Conservation (phyloP, 2,888 invertebrate species). For the Rhagonycha lutea region DNA sequence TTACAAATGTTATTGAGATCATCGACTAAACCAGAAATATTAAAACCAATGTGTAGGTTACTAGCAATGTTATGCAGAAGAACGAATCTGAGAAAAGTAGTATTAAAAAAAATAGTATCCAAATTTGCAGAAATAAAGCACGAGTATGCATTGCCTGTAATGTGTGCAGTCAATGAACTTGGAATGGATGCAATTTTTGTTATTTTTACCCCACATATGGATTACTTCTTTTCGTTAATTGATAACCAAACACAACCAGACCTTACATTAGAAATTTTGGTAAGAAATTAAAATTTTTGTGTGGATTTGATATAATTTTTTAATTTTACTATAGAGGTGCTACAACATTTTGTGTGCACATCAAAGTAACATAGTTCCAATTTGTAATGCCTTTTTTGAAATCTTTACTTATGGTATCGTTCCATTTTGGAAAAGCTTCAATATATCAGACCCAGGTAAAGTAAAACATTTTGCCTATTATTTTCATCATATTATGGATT, state of each 20-base stretch:
- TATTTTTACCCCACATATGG: conserved; percentile 44
- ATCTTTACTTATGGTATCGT: conserved; percentile 39
- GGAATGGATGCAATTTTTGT: conserved; percentile 45
- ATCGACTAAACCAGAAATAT: conserved; percentile 38
- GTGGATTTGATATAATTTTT: not conserved
- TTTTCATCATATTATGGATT: not conserved
- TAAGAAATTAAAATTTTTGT: conserved; percentile 29
- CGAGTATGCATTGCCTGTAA: conserved; percentile 40
- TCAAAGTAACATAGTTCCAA: conserved; percentile 26
- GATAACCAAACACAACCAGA: conserved; percentile 31
- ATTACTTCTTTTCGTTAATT: conserved; percentile 38
- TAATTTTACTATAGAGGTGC: conserved; percentile 39
- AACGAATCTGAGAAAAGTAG: conserved; percentile 42
- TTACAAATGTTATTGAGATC: conserved; percentile 47
- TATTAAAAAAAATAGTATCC: conserved; percentile 43
- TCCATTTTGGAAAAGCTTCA: conserved; percentile 35
- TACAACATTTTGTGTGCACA: conserved; percentile 43
- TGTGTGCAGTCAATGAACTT: conserved; percentile 45
- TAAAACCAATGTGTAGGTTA: conserved; percentile 48
- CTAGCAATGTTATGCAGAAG: conserved; percentile 47
- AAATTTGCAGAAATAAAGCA: conserved; percentile 39
- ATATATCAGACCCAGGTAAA: not conserved
- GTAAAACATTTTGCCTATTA: not conserved
- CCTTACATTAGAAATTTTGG: conserved; percentile 41
- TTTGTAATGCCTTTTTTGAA: conserved; percentile 39